Evolutionary conservation across 2,797 vertebrate species (phyloP), one percentile per base, ranked within the genome.

Genomic region (Cryptoblepharus egeriae): DNA sequence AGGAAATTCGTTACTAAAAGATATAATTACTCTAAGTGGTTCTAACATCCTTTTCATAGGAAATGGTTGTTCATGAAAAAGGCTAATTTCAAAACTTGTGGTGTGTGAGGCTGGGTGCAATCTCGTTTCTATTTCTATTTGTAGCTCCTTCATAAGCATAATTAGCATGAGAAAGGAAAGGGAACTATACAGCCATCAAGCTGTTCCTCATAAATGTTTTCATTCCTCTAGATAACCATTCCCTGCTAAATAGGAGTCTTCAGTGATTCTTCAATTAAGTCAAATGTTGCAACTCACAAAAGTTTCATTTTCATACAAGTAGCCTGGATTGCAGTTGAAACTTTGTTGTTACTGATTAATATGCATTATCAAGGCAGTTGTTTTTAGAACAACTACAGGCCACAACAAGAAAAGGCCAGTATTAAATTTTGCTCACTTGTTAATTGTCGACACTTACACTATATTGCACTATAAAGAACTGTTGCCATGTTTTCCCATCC

Each of bases 121-220:
- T 7, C 4, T 1, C 49, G 81, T 88, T 78, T 58, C 69, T 28
- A 13, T 79, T 86, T 85, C 45, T 90, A 61, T 79, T 84, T 86
- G 42, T 80, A 30, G 30, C 76, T 86, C 81, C 84, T 64, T 91
- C 84, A 24, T 79, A 87, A 76, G 80, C 85, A n/a, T 82, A 87
- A 90, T 91, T 91, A 88, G 5, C 74, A 83, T 87, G 76, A 86
- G 72, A 90, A 89, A 81, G 71, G 30, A 84, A 85, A 37, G 67
- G 4, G n/a, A 88, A 77, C 57, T 90, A 77, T 86, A 86, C 76
- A 83, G 30, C 85, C 67, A 83, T 88, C 85, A 90, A 89, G 61
- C 20, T 88, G 57, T 72, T 91, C 64, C 64, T 88, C 69, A 45
- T 82, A 88, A 87, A 79, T 86, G 28, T 89, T 90, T 93, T 82